Evolutionary conservation across 2,797 vertebrate genomes (phyloP), one percentile per base, ranked within the genome.

Genomic region (Octomys mimax): DNA sequence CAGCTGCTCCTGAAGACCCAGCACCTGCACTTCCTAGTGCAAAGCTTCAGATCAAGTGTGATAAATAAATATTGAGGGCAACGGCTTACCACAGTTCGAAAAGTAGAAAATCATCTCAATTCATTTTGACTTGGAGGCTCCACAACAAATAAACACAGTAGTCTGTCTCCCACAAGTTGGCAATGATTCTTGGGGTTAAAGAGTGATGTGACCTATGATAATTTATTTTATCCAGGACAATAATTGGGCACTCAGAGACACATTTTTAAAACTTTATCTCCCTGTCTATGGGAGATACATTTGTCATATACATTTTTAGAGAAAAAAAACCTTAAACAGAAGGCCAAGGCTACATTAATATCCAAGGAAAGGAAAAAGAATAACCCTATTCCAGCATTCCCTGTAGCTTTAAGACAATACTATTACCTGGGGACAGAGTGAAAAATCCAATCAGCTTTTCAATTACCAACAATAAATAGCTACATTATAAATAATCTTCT

Each of bases 241-340:
- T 85, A 88, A 89, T 39, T 77, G 61, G 68, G 59, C 49, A 0
- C 57, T 46, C 46, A 22, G 2, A 52, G 84, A 73, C 31, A 83
- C 83, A 75, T 88, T 75, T 73, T 90, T 88, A 82, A 49, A 89
- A 61, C 59, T 61, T 90, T 89, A 66, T 77, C 96, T 95, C 57
- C 16, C 14, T 36, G 46, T 64, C 81, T 84, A 33, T 49, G 49
- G 42, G 3, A 42, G 42, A 59, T 59, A 78, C 77, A 31, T 19
- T 33, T 57, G 14, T 62, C 61, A n/a, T 26, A 36, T 42, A 13
- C 62, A 92, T 22, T 73, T 89, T 86, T 87, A 54, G 78, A 33
- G 68, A 42, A 85, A 78, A 42, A 75, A 42, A 42, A 66, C 33
- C 46, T 59, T 52, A 36, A 71, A 70, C 4, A 12, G 80, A 61